Base-by-base conservation (phyloP, 2,888 invertebrate species). In the Leucophenga montana region DNA sequence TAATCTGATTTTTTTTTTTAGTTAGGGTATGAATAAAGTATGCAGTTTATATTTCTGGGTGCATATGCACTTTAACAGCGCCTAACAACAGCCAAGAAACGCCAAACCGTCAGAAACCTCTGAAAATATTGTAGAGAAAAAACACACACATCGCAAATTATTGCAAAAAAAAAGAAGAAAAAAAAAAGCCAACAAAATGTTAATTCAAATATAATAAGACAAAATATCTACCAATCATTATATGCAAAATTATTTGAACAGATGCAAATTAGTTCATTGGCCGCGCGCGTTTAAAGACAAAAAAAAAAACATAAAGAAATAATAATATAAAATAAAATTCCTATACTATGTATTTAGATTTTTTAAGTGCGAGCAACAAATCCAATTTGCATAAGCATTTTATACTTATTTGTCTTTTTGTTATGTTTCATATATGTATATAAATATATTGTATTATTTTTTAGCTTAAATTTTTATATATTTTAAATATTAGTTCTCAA, bases 211-310 rank as follows among this genome's bases (percentile, higher is more conserved):
- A 39, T 39, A 39, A 39, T 39, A 39, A 39, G 39, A 8, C 39
- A 39, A 39, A 39, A 11, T 39, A 39, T 39, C 39, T 39, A 39
- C 39, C 39, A 39, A 39, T 5, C 65, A 56, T 65, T 62, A 56
- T 65, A 71, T 39, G 70, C 39, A 69, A 68, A 66, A 59, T 54
- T 62, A 71, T 65, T 66, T 70, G 67, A 78, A 67, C 70, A 71
- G 66, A 80, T 80, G 76, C 80, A 76, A 80, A 80, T 76, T 71
- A 75, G 80, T 82, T 82, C 74, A 75, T 78, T 78, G 73, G 71
- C 78, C 73, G 73, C 73, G 73, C 73, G n/a, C 20, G 2, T 22
- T 5, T 39, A 39, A 39, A 39, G 39, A 11, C 8, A 16, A 44
- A 44, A 68, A 57, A 62, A 56, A n/a, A 46, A 14, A 71, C 22